These are phyloP conservation scores for Cochlearius cochlearius DNA, from an alignment of 2,113 vertebrate species.

Conservation along the genomic window DNA sequence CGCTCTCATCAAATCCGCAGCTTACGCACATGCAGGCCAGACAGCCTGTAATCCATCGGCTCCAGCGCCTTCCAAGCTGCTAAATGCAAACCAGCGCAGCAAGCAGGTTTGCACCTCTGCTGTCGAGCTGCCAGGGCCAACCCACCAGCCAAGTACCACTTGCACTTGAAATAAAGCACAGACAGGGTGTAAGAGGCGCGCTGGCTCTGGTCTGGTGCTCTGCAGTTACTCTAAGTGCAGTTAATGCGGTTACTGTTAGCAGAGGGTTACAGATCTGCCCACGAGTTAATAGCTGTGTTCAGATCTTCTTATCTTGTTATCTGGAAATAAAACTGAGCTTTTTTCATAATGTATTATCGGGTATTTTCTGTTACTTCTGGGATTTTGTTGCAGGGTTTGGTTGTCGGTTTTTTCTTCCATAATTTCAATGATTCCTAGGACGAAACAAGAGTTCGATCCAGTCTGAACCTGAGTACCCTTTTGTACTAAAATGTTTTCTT, in stretches of 20 bases:
- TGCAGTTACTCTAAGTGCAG: background rate
- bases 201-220: background rate
- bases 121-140: background rate
- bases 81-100: background rate
- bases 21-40: background rate
- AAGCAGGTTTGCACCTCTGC: background rate
- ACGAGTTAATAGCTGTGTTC: background rate
- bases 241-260: background rate
- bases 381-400: background rate
- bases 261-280: conserved; percentile 1
- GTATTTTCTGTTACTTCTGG: background rate
- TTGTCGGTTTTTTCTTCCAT: background rate
- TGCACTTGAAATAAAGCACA: background rate
- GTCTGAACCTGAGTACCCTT: background rate
- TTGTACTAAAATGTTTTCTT: background rate
- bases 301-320: background rate
- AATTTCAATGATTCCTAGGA: background rate
- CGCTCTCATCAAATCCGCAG: background rate
- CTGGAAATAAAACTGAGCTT: background rate
- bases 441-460: background rate
- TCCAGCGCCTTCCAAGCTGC: background rate
- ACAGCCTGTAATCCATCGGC: background rate
- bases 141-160: background rate
- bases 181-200: background rate
- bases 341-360: background rate